Evolutionary conservation across 2,888 invertebrate species (phyloP).

Genomic region (Drosophila multiciliata): DNA sequence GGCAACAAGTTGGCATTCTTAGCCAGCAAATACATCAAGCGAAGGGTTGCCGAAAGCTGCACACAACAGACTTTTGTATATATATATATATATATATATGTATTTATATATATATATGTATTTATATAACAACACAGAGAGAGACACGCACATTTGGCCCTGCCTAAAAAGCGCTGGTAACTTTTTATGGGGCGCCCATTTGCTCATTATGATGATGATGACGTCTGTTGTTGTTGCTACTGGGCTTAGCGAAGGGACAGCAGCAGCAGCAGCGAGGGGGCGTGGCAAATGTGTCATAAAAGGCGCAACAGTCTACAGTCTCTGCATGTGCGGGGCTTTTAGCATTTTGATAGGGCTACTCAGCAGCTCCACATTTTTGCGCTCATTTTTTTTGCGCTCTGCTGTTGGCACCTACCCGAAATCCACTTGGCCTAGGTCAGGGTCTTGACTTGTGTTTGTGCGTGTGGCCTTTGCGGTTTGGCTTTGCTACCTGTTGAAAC

Average conservation of each 20-base stretch:
- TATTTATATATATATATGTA: not conserved
- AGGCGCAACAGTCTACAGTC: constrained; percentile 58
- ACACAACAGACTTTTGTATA: constrained; percentile 22
- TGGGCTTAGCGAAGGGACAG: constrained; percentile 16
- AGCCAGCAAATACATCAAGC: constrained; percentile 55
- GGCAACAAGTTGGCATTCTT: constrained; percentile 44
- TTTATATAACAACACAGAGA: constrained; percentile 4
- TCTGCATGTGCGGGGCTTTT: constrained; percentile 55
- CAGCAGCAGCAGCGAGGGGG: not conserved
- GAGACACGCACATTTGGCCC: constrained; percentile 51
- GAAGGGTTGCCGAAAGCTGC: constrained; percentile 71
- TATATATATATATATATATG: not conserved
- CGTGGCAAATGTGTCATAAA: constrained; percentile 73
- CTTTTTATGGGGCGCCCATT: constrained; percentile 72
- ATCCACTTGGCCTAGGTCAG: constrained; percentile 80
- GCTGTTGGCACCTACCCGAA: constrained; percentile 72
- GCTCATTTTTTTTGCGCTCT: constrained; percentile 8
- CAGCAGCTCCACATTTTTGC: constrained; percentile 52
- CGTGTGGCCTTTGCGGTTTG: constrained; percentile 70
- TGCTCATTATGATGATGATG: constrained; percentile 70
- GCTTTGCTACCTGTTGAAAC: constrained; percentile 71
- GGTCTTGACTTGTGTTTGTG: constrained; percentile 50
- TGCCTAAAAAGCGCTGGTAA: constrained; percentile 58
- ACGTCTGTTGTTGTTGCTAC: constrained; percentile 37
- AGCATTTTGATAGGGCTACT: constrained; percentile 60